A percentile compares a stretch with the other conserved stretches of the same genome.
Conservation (phyloP, 92 coral and sea anemone genomes). For the Paramuricea clavata region DNA sequence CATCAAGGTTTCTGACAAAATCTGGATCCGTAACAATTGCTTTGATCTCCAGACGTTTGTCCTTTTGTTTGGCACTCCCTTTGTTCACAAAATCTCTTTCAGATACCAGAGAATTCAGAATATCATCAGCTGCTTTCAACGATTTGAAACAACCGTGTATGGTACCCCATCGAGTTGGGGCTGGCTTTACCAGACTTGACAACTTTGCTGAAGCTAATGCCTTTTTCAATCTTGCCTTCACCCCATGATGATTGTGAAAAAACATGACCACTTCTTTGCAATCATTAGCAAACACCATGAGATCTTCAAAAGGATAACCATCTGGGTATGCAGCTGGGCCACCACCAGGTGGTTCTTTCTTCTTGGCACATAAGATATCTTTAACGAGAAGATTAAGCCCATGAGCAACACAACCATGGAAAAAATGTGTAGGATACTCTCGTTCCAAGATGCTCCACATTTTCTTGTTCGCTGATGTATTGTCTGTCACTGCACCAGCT, state of each 20-base stretch:
- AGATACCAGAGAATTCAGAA: neutral
- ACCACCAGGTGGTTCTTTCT: neutral
- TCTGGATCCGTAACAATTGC: neutral
- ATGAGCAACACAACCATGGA: too few relatives aligned
- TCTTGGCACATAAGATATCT: neutral
- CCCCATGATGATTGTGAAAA: neutral
- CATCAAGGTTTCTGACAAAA: neutral
- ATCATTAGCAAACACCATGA: neutral
- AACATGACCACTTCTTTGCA: neutral
- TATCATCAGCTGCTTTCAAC: neutral
- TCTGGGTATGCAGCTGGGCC: neutral
- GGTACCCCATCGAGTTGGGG: constrained; percentile 10
- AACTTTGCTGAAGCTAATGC: neutral
- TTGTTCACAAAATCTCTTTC: neutral
- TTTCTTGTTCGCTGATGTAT: neutral
- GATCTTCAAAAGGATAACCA: neutral
- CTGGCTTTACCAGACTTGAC: too few relatives aligned
- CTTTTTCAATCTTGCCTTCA: neutral
- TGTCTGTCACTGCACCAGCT: neutral
- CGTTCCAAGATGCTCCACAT: neutral
- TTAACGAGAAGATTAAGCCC: too few relatives aligned
- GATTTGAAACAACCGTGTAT: neutral
- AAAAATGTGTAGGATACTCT: too few relatives aligned
- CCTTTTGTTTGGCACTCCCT: neutral
- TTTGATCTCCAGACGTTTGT: neutral